Base-by-base conservation (phyloP, 2,888 invertebrate species). In the Strigamia maritima region DNA sequence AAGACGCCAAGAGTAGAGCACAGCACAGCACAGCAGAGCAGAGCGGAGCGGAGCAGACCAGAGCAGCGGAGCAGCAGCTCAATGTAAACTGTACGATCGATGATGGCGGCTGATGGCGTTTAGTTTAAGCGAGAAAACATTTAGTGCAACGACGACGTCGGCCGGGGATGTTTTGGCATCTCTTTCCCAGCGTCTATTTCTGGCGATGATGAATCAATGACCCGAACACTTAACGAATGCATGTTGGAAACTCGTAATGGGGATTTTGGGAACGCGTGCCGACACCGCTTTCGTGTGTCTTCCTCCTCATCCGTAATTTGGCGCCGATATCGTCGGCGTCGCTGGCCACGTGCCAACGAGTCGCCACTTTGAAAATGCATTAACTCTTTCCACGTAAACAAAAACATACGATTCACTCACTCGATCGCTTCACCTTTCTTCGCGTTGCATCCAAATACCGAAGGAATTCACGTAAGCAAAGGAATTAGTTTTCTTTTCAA, bases 51-150 rank as follows among this genome's bases (percentile, higher is more conserved):
- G 35, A 35, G 35, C 7, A 35, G 35, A 35, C 8, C 35, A 35
- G 35, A 35, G 35, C 35, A 35, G 35, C 35, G 10, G 35, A 35
- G 35, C 60, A 65, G 60, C 60, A 24, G 60, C 60, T 65, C 60
- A 65, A 65, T 65, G 60, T 65, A 65, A 65, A 65, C 60, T 65
- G 60, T 65, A 22, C 60, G 60, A 65, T 65, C 60, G 60, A 65
- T 65, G 60, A 65, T 65, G 60, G 60, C 60, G 60, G 60, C 60
- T 65, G 60, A 65, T 65, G 60, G 60, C 60, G 60, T 65, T 65
- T 65, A 65, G 60, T 65, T 65, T 65, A 65, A 65, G 60, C 60
- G 60, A 65, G 60, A 65, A 65, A 65, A 65, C 60, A 65, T 65
- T 65, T 65, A 65, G 60, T 65, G 60, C 60, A 65, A 65, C 60